A percentile compares a stretch with the other conserved stretches of the same genome.
Conservation (phyloP, 2,888 invertebrate genomes). For the Campoplex nolae region DNA sequence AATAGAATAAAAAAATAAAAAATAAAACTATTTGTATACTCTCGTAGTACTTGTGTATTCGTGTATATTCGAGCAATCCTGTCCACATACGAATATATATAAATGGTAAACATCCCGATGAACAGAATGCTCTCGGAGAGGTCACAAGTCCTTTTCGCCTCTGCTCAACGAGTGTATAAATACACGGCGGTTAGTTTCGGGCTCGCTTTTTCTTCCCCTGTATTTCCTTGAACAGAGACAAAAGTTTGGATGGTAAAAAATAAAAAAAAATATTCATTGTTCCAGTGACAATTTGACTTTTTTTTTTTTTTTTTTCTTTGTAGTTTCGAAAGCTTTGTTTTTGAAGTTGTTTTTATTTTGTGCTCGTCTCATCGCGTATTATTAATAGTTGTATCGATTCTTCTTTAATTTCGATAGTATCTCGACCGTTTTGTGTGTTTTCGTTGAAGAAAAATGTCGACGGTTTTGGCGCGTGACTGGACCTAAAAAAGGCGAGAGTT, state of each 20-base stretch:
- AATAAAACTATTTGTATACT: conserved; percentile 3
- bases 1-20: not conserved
- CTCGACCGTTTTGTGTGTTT: not conserved
- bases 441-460: conserved; percentile 42
- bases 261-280: not conserved
- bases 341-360: not conserved
- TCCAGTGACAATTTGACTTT: not conserved
- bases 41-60: not conserved
- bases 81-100: not conserved
- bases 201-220: not conserved
- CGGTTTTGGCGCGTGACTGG: conserved; percentile 13
- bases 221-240: not conserved
- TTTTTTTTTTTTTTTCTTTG: not conserved
- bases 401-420: not conserved
- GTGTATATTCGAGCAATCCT: conserved; percentile 11
- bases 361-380: not conserved
- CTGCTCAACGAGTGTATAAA: not conserved
- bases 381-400: not conserved
- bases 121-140: conserved; percentile 21
- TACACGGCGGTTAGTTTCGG: not conserved
- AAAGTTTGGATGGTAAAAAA: not conserved
- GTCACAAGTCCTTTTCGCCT: conserved; percentile 12
- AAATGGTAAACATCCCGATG: not conserved
- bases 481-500: conserved; percentile 4
- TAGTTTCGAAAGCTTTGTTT: not conserved